phyloP scores from a whole-genome alignment of 2,888 invertebrate genomes.

The Tetragonula carbonaria region DNA sequence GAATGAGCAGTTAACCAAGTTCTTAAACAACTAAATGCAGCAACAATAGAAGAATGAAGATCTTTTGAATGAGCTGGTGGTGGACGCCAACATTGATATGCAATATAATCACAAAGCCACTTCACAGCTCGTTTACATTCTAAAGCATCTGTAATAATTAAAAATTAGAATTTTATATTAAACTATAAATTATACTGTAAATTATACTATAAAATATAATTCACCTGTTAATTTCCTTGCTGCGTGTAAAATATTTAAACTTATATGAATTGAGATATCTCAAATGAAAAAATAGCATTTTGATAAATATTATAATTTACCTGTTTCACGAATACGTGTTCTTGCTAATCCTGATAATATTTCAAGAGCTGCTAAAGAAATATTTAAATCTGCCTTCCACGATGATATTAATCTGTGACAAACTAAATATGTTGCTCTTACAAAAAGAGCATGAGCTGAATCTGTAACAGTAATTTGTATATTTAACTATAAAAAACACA shows the following conservation, averaged over 20 bases:
- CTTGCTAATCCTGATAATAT: slow-evolving; percentile 95
- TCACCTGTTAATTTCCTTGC: slow-evolving; percentile 86
- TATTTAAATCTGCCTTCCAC: slow-evolving; percentile 97
- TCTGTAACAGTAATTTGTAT: slow-evolving; percentile 85
- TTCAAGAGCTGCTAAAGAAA: slow-evolving; percentile 96
- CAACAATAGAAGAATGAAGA: slow-evolving; percentile 96
- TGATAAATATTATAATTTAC: slow-evolving; percentile 84
- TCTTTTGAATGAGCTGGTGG: slow-evolving; percentile 97
- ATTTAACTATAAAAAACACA: neutral
- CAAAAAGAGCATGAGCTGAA: slow-evolving; percentile 94
- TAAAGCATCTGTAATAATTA: slow-evolving; percentile 88
- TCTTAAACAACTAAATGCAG: slow-evolving; percentile 95
- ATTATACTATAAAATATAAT: slow-evolving; percentile 29
- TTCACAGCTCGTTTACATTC: slow-evolving; percentile 97
- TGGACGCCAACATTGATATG: slow-evolving; percentile 96
- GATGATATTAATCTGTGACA: slow-evolving; percentile 97
- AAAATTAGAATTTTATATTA: slow-evolving; percentile 16
- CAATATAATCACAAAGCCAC: slow-evolving; percentile 99
- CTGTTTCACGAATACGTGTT: slow-evolving; percentile 94
- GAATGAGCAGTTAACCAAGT: slow-evolving; percentile 97
- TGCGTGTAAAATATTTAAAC: slow-evolving; percentile 79
- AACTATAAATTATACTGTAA: slow-evolving; percentile 9
- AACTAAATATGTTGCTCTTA: slow-evolving; percentile 96
- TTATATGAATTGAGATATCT: slow-evolving; percentile 15
- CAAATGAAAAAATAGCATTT: neutral